Evolutionary conservation across 1,140 invertebrate genomes (phyloP).

Genomic region (Rhagoletis pomonella): DNA sequence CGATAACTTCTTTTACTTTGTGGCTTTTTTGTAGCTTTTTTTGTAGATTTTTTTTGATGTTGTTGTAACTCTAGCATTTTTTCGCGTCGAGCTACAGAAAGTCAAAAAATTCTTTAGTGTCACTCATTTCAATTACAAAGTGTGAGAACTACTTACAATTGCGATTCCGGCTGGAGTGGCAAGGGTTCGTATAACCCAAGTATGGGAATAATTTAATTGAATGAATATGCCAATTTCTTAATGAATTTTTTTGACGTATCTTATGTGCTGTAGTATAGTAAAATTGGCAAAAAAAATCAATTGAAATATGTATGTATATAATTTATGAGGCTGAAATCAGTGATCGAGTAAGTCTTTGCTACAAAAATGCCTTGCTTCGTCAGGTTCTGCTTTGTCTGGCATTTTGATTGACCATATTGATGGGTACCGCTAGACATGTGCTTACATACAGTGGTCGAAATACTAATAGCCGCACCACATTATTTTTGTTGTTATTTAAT

Average conservation of each 20-base stretch:
- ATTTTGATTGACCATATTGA: too few relatives aligned
- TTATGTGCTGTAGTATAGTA: too few relatives aligned
- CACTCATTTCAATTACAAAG: constrained; percentile 52
- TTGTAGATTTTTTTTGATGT: neutral
- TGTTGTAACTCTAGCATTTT: constrained; percentile 30
- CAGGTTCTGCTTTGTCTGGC: too few relatives aligned
- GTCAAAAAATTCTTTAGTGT: constrained; percentile 4
- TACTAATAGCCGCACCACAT: too few relatives aligned
- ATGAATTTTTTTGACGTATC: neutral
- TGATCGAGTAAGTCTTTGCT: too few relatives aligned
- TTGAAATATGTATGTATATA: too few relatives aligned
- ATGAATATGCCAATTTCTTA: constrained; percentile 29
- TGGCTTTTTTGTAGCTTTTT: neutral
- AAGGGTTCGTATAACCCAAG: neutral
- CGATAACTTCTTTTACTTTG: neutral
- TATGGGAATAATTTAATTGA: constrained; percentile 50
- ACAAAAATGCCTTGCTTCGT: too few relatives aligned
- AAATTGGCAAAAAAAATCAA: too few relatives aligned
- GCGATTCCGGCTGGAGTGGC: neutral
- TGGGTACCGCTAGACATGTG: too few relatives aligned
- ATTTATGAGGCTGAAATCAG: too few relatives aligned
- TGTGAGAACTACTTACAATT: constrained; percentile 45
- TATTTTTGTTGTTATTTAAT: too few relatives aligned
- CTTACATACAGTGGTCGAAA: too few relatives aligned
- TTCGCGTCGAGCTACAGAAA: constrained; percentile 18